phyloP scores from a whole-genome alignment of 1,140 invertebrate species.

The Theocolax elegans region DNA sequence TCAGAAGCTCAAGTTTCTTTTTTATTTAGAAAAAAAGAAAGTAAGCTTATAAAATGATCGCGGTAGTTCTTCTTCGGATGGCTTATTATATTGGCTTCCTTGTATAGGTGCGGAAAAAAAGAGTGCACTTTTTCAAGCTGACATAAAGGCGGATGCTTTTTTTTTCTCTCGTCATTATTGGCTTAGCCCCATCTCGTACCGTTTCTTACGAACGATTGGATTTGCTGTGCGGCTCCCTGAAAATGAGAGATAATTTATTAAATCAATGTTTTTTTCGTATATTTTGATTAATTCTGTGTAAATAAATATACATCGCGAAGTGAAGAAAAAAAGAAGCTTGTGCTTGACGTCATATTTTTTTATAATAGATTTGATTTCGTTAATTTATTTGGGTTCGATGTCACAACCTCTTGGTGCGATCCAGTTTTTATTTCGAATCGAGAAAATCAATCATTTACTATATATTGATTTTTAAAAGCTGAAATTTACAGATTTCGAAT shows the following conservation, averaged over 20 bases:
- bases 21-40: no score
- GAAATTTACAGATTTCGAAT: no score
- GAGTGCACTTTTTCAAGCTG: background rate
- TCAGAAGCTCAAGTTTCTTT: no score
- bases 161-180: background rate
- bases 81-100: background rate
- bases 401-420: no score
- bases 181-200: slow-evolving; percentile 53
- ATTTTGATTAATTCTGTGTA: background rate
- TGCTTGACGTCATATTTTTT: no score
- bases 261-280: background rate
- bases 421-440: no score
- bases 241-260: slow-evolving; percentile 42
- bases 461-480: no score
- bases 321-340: no score
- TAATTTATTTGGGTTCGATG: no score
- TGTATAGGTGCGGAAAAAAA: background rate
- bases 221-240: slow-evolving; percentile 67
- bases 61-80: background rate
- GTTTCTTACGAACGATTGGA: slow-evolving; percentile 65
- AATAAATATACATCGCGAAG: background rate
- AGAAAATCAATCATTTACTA: no score
- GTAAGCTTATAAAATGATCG: no score
- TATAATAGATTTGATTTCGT: no score
- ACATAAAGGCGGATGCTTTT: background rate